Percentiles rank a stretch among this genome's conserved stretches.
phyloP scores from a whole-genome alignment of 2,113 vertebrate species.

The Neopipo cinnamomea region DNA sequence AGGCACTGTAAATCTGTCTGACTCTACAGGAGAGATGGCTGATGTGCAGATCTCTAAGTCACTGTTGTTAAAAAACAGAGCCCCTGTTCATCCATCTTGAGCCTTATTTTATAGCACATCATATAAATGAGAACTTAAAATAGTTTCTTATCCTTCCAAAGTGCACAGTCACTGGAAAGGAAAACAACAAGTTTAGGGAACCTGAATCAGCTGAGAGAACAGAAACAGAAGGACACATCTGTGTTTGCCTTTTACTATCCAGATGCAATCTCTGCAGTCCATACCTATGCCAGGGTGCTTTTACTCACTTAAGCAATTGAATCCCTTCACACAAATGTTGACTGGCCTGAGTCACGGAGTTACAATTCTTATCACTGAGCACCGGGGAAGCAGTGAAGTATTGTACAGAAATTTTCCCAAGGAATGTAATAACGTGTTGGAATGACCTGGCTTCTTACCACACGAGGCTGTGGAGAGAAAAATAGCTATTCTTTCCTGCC shows the following conservation, averaged over 20 bases:
- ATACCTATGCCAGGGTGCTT: background rate
- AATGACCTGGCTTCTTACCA: background rate
- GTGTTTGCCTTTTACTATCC: background rate
- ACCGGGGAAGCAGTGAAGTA: background rate
- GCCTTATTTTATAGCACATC: constrained; percentile 47
- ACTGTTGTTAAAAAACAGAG: constrained; percentile 66
- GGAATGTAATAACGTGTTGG: constrained; percentile 28
- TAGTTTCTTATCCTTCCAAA: constrained; percentile 51
- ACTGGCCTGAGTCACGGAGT: background rate
- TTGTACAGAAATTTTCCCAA: constrained; percentile 22
- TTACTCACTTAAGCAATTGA: background rate
- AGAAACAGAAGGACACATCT: background rate
- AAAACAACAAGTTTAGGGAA: background rate
- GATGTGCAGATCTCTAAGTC: constrained; percentile 57
- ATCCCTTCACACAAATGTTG: background rate
- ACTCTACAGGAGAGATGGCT: constrained; percentile 44
- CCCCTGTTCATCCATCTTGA: constrained; percentile 47
- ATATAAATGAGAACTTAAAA: constrained; percentile 63
- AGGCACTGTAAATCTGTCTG: constrained; percentile 61
- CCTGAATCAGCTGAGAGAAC: constrained; percentile 27
- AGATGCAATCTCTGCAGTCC: background rate
- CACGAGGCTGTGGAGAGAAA: background rate
- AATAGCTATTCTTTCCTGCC: background rate
- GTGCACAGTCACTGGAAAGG: constrained; percentile 34
- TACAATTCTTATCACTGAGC: background rate